Percentiles rank a stretch among this genome's conserved stretches.
Conservation (phyloP, 2,797 vertebrate genomes). For the Sciurus carolinensis region DNA sequence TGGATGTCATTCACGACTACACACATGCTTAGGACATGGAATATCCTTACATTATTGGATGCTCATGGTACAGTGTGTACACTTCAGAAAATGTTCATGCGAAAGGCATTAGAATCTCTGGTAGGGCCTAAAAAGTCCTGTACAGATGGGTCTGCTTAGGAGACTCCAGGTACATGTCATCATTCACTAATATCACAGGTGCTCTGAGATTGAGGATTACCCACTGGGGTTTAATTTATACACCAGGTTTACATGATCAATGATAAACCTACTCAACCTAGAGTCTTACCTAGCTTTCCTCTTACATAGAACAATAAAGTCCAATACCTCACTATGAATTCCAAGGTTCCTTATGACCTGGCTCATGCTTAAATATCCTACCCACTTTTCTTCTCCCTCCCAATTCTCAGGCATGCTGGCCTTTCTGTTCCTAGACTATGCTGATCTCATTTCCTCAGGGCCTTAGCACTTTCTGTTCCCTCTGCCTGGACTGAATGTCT, state of each 20-base stretch:
- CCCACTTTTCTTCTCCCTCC: background rate
- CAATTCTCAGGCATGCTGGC: background rate
- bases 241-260: background rate
- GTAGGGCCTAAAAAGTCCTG: background rate
- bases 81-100: background rate
- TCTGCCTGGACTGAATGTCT: background rate
- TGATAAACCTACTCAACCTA: background rate
- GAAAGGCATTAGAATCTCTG: background rate
- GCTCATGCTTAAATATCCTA: no score
- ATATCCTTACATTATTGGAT: background rate
- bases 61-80: background rate
- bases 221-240: background rate
- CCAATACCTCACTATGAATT: background rate
- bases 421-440: background rate
- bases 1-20: background rate
- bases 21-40: conserved; percentile 26
- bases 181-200: background rate
- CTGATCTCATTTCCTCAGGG: background rate
- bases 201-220: background rate
- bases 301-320: background rate
- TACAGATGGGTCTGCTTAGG: background rate
- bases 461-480: background rate
- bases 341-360: background rate
- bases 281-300: background rate
- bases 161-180: background rate